Conservation (phyloP, 2,797 vertebrate species). For the Taenioides sp. region DNA sequence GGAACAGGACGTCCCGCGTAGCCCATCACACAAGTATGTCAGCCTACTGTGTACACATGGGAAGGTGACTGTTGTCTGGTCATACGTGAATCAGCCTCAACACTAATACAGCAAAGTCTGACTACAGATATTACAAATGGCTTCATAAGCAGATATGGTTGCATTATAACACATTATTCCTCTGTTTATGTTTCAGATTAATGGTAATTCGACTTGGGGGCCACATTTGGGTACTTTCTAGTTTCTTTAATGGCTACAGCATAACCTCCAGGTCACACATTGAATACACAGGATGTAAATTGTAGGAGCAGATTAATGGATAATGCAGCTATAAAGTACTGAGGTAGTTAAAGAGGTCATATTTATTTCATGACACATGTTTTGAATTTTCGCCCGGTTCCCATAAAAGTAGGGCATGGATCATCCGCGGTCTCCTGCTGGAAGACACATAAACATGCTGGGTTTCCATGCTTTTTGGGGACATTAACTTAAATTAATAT, state of each 20-base stretch:
- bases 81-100: slow-evolving; percentile 36
- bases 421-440: slow-evolving; percentile 48
- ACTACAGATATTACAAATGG: slow-evolving; percentile 19
- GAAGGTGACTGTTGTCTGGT: slow-evolving; percentile 43
- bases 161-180: background rate
- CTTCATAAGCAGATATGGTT: no score
- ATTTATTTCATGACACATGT: slow-evolving; percentile 39
- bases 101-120: slow-evolving; percentile 18
- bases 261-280: background rate
- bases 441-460: slow-evolving; percentile 12
- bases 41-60: slow-evolving; percentile 42
- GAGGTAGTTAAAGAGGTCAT: slow-evolving; percentile 7
- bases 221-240: background rate
- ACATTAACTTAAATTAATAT: no score
- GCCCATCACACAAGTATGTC: slow-evolving; percentile 35
- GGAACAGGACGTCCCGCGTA: slow-evolving; percentile 38
- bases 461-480: no score
- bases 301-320: slow-evolving; percentile 33
- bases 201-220: background rate
- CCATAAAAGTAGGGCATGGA: slow-evolving; percentile 47
- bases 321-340: slow-evolving; percentile 23
- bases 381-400: slow-evolving; percentile 46
- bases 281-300: slow-evolving; percentile 1
- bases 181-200: slow-evolving; percentile 13
- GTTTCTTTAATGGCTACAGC: background rate